Evolutionary conservation across 2,797 vertebrate genomes (phyloP), one percentile per base, ranked within the genome.

Genomic region (Cyclura pinguis): DNA sequence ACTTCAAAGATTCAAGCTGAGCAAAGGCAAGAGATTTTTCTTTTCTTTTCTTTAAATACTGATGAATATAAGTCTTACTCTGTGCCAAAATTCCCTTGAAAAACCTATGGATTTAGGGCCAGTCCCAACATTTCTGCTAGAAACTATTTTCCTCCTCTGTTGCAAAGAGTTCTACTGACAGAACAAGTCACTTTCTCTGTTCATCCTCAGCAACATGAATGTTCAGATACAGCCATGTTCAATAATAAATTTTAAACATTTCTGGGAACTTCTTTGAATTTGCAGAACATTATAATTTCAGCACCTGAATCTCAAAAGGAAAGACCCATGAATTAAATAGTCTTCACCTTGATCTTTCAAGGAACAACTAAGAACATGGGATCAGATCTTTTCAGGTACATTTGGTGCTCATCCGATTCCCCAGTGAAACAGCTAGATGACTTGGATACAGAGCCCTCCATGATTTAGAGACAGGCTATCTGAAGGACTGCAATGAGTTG

Each of bases 111-210:
- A 59, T 91, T 90, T 93, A 89, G 0, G 55, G 57, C 80, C 35
- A 89, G 14, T 93, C 89, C 18, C 76, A 91, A 88, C 90, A 93
- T 87, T 92, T 90, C 64, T 92, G 88, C 22, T 52, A 24, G 89
- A 80, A 95, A 73, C 24, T 89, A 13, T 92, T 96, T 94, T 90
- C 78, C 91, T 93, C 90, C 73, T 87, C 42, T 35, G 7, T 2
- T 94, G 84, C 82, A 93, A 95, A 88, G 84, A 92, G 88, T 73
- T 62, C 59, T 47, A 80, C 22, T 35, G n/a, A 87, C 24, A 38
- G 77, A 47, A 82, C 82, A 16, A 55, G 16, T 32, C n/a, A 29
- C 35, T 89, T 83, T 55, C 52, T 32, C 64, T 62, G n/a, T 67
- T 82, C 82, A 67, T 55, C 38, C 67, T 32, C 22, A 69, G 69